Base-by-base conservation (phyloP, 2,113 vertebrate genomes). In the Protomyctophum bolini region DNA sequence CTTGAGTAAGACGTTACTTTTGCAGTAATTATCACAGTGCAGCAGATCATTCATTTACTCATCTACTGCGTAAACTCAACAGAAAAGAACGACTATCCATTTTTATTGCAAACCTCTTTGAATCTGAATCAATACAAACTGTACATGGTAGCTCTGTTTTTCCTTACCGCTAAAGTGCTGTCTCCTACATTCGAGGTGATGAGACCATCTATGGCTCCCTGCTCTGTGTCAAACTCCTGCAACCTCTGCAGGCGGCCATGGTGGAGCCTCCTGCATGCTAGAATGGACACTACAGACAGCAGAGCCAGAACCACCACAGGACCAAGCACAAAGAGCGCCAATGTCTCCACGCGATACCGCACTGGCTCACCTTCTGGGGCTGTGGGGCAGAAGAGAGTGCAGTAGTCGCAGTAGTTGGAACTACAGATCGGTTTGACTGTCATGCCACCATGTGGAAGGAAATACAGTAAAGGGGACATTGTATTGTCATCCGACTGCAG, bases 131-230 rank as follows among this genome's bases (percentile, higher is more conserved):
- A 6, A 56, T 29, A n/a, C 41, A 21, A 63, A 48, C 46, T 54
- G 33, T 28, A 59, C 8, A 8, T 2, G 21, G 10, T 33, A 11
- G 8, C 6, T 7, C 11, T 15, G 33, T 45, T 5, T 54, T 33
- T 7, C 45, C 83, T 70, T 82, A 93, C 89, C 45, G 92, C 93
- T 81, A 94, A 89, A 58, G 92, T 94, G 90, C 91, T 89, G 84
- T 94, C 92, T 58, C 92, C 92, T 29, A 92, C 86, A 58, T 91
- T 94, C 77, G 93, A 91, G 61, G 89, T 80, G 70, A 94, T 94
- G 81, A 94, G 93, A 8, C 93, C 92, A 0, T 94, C 93, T 12
- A 92, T 81, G 73, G 91, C 88, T 33, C 93, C 92, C 70, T 90
- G 89, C 75, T 94, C 91, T 0, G 87, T 84, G 72, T 93, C 91